These are phyloP conservation scores for Eristalinus sepulchralis DNA, from an alignment of 2,888 invertebrate genomes.

Conservation along the genomic window DNA sequence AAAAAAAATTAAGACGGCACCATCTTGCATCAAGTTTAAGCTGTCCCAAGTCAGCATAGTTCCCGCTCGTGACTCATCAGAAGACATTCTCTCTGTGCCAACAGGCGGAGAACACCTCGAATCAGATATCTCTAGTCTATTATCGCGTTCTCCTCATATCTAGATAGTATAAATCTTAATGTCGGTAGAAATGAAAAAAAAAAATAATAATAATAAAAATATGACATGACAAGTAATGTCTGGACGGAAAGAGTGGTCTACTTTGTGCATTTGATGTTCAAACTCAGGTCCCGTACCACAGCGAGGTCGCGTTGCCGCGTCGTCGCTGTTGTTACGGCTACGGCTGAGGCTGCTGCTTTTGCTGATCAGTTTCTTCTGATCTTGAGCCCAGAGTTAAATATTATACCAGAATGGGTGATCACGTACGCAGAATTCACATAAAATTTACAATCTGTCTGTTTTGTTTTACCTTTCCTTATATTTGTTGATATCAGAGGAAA, in stretches of 20 bases:
- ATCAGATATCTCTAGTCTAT: conserved; percentile 65
- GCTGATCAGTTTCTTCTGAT: conserved; percentile 67
- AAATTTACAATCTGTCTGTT: conserved; percentile 71
- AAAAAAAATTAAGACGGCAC: not conserved
- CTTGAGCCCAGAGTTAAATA: conserved; percentile 75
- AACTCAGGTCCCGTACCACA: not conserved
- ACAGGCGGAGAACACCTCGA: conserved; percentile 7
- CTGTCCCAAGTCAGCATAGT: not conserved
- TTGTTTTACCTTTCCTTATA: conserved; percentile 67
- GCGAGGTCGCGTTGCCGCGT: not conserved
- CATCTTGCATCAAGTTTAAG: not conserved
- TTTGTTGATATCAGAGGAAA: conserved; percentile 60
- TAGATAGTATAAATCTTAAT: conserved; percentile 65
- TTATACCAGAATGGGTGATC: conserved; percentile 80
- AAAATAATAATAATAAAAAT: conserved; percentile 62
- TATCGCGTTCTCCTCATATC: conserved; percentile 60
- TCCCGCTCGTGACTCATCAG: not conserved
- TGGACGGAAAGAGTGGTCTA: conserved; percentile 61
- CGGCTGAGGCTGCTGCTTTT: conserved; percentile 9
- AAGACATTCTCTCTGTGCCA: not conserved
- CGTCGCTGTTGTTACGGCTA: conserved; percentile 1
- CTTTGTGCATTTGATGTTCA: conserved; percentile 47
- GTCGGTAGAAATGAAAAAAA: conserved; percentile 56
- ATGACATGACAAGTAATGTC: conserved; percentile 65
- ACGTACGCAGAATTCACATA: conserved; percentile 75